Conservation (phyloP, 1,140 invertebrate species). For the Zophobas morio region DNA sequence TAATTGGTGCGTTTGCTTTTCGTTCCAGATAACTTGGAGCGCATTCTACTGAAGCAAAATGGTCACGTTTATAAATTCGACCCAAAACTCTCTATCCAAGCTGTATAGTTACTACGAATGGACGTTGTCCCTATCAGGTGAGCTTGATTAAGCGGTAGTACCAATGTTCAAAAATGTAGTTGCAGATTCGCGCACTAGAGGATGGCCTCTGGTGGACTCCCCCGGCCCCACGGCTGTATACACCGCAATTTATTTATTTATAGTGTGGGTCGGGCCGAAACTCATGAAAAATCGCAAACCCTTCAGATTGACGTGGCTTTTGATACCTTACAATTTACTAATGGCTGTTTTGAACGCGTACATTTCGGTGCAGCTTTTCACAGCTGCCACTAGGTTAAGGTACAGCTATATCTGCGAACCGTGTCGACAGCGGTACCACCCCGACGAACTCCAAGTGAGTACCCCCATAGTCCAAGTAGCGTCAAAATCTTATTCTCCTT, state of each 20-base stretch:
- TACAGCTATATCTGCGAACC: conserved; percentile 95
- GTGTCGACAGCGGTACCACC: conserved; percentile 84
- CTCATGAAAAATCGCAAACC: conserved; percentile 87
- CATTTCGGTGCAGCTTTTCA: conserved; percentile 84
- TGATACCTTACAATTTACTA: conserved; percentile 89
- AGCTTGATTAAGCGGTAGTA: conserved; percentile 5
- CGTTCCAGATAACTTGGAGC: neutral
- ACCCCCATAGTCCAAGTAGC: neutral
- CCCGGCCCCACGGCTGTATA: conserved; percentile 84
- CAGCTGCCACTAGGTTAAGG: conserved; percentile 80
- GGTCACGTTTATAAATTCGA: conserved; percentile 75
- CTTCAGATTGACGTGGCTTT: conserved; percentile 81
- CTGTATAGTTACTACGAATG: conserved; percentile 80
- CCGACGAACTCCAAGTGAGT: conserved; percentile 86
- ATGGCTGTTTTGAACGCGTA: conserved; percentile 90
- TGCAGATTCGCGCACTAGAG: conserved; percentile 85
- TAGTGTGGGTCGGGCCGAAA: conserved; percentile 86
- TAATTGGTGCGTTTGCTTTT: neutral
- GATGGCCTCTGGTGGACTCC: conserved; percentile 90
- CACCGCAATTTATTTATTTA: conserved; percentile 82
- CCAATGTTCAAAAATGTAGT: conserved; percentile 58
- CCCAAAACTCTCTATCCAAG: conserved; percentile 72
- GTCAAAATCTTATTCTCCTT: conserved; percentile 32
- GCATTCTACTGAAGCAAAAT: conserved; percentile 61
- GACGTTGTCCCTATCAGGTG: conserved; percentile 80